Evolutionary conservation across 2,113 vertebrate genomes (phyloP), one percentile per base, ranked within the genome.

Genomic region (Aegotheles bennettii): DNA sequence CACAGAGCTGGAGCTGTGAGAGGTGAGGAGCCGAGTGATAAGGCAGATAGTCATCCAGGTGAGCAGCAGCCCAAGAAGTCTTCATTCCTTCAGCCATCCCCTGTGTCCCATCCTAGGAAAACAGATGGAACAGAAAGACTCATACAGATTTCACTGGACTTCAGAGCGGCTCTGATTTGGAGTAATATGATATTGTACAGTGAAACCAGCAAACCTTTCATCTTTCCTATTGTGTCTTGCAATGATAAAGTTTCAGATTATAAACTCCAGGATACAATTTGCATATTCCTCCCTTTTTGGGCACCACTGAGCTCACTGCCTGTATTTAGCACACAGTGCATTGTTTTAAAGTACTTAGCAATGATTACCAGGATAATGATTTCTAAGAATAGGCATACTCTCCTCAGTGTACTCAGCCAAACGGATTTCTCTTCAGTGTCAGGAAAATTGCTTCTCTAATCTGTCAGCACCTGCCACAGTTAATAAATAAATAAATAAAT

Each of bases 311-410:
- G 26, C 43, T 87, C 68, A 48, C 38, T 71, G 80, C 19, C 84
- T 86, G 69, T 36, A 56, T 78, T 94, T 84, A 95, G 86, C 64
- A 89, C 45, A 42, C 68, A 77, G 57, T 67, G 67, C 56, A 91
- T 68, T 25, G 21, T 57, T 95, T 78, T 70, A 78, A 75, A 94
- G 56, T 71, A 54, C 83, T 92, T 81, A 64, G 35, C 47, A 81
- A 70, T 92, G 13, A 89, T 89, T 96, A 84, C 47, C 63, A 78
- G 54, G 25, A 50, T 67, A 87, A 92, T 74, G 56, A 84, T 56
- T 77, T 81, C 75, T 73, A 89, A 92, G 83, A 90, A 90, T 61
- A 92, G 64, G 26, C 79, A 75, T 47, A 47, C 8, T 76, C 26
- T 85, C 61, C 33, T 10, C n/a, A 68, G 19, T 16, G 31, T 43